Evolutionary conservation across 2,888 invertebrate genomes (phyloP), one percentile per base, ranked within the genome.

Genomic region (Anoncus sp.): DNA sequence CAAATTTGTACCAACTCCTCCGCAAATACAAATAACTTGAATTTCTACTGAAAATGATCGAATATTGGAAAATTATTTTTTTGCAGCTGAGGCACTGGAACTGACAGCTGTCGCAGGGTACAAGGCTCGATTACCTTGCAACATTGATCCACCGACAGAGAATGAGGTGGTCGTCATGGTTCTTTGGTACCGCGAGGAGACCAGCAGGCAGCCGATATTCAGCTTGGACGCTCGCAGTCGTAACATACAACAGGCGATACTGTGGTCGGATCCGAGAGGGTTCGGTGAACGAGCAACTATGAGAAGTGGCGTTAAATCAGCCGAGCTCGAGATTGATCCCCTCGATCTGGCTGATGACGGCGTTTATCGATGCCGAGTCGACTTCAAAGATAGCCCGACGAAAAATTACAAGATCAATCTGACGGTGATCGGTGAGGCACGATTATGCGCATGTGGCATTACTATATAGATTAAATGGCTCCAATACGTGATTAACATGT

Each of bases 101-200:
- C 96, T 97, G 83, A 96, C 96, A 86, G 97, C 97, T 0, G 97
- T 97, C 35, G 92, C 97, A 80, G 97, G 97, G 2, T 94, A 95
- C 72, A 96, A 96, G 84, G 97, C 97, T 63, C 95, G 95, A 69
- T 92, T 97, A 83, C 97, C 97, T 10, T 97, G 97, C 92, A 96
- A 97, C 93, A 96, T 97, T 89, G 95, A 95, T 83, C 96, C 96
- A 14, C 94, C 94, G 86, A 93, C 94, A 55, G 93, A 94, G 85
- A 96, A 96, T 87, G 97, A 97, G 90, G 93, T 96, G 81, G 96
- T 97, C 71, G 96, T 97, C 92, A 97, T 97, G 96, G 96, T 97
- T 82, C 93, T 97, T 72, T 97, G 97, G 97, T 97, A 97, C 91
- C 93, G 96, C 83, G 86, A 85, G 72, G 96, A 96, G 89, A 96